Conservation (phyloP, 2,113 vertebrate species). For the Alces alces region DNA sequence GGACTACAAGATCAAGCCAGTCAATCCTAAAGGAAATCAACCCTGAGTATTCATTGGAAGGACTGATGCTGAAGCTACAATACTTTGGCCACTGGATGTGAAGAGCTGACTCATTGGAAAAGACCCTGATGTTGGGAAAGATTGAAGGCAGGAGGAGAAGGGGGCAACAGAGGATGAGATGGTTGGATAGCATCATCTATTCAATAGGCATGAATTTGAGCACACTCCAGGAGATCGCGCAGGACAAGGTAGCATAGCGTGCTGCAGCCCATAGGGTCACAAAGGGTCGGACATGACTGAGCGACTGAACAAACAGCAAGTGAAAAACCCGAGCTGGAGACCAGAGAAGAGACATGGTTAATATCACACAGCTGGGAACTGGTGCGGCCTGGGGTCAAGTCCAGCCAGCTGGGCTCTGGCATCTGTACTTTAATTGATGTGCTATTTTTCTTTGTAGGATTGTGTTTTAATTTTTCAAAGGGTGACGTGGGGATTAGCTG, state of each 20-base stretch:
- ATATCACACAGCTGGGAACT: background rate
- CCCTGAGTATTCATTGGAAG: background rate
- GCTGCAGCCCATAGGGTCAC: background rate
- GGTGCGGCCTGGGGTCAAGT: accelerated
- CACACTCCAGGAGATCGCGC: accelerated
- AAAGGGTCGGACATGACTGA: background rate
- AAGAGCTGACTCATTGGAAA: background rate
- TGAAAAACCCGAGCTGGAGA: background rate
- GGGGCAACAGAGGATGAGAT: background rate
- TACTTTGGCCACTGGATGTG: background rate
- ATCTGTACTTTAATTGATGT: background rate
- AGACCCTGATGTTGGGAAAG: background rate
- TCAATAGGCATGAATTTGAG: background rate
- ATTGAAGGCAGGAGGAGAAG: background rate
- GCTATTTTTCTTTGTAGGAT: background rate
- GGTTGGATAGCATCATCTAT: background rate
- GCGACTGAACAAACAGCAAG: background rate
- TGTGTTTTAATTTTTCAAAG: background rate
- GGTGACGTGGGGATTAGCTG: background rate
- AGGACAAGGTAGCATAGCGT: accelerated
- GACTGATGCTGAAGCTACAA: background rate
- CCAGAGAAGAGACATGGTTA: background rate
- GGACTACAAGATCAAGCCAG: background rate
- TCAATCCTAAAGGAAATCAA: background rate
- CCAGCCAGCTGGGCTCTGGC: background rate